Evolutionary conservation across 2,797 vertebrate genomes (phyloP).

Genomic region (Hafferia zeledoni): DNA sequence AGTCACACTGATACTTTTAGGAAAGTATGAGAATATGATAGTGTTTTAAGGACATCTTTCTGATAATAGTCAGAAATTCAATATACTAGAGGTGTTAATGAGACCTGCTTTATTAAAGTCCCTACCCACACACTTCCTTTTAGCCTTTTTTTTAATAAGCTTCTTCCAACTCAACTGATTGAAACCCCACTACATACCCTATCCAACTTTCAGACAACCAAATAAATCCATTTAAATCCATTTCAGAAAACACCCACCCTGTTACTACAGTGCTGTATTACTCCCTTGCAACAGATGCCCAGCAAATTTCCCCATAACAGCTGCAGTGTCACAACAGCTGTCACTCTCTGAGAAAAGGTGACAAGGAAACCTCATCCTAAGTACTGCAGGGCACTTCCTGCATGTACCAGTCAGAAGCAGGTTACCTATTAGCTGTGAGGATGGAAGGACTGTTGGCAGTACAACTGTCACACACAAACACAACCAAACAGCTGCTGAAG

Average conservation of each 20-base stretch:
- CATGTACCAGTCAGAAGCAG: background rate
- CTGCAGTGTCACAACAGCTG: background rate
- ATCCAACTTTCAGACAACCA: background rate
- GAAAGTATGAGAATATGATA: background rate
- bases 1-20: background rate
- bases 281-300: background rate
- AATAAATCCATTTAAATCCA: background rate
- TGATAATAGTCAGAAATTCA: background rate
- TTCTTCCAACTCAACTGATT: background rate
- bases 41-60: background rate
- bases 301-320: background rate
- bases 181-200: background rate
- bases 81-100: background rate
- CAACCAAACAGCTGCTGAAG: background rate
- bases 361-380: background rate
- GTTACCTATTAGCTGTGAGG: background rate
- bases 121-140: background rate
- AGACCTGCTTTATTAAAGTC: background rate
- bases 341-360: background rate
- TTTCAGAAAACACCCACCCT: rapidly evolving
- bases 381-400: background rate
- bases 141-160: background rate
- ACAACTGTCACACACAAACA: background rate
- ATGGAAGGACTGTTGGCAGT: background rate
- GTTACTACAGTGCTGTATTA: background rate